Conservation (phyloP, 2,797 vertebrate species). For the Cossypha dichroa region DNA sequence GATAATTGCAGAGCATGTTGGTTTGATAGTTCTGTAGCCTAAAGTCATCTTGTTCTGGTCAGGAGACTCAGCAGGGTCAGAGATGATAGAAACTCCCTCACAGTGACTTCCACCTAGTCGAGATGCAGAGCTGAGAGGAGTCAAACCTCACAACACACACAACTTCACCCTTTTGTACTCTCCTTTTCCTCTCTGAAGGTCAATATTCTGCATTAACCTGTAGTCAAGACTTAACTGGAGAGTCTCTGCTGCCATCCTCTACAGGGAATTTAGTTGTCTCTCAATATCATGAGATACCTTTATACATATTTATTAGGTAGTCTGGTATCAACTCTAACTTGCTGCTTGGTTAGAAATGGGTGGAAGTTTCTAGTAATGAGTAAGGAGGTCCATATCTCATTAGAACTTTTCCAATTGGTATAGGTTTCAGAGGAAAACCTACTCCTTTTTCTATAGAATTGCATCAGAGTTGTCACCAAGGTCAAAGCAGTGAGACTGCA, state of each 20-base stretch:
- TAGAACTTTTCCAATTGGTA: background rate
- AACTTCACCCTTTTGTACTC: background rate
- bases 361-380: background rate
- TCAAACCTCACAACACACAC: background rate
- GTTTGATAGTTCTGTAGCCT: background rate
- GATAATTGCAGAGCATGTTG: background rate
- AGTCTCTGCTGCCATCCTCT: background rate
- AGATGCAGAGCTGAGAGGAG: background rate
- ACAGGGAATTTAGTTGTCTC: background rate
- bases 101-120: accelerated
- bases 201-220: background rate
- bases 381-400: background rate
- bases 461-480: background rate
- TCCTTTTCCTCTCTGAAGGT: background rate
- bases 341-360: background rate
- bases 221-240: background rate
- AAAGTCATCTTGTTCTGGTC: background rate
- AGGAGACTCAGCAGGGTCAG: background rate
- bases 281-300: background rate
- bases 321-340: background rate
- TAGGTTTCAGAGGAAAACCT: background rate
- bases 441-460: background rate
- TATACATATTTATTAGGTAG: background rate
- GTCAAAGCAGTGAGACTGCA: background rate
- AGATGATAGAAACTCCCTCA: background rate